Conservation (phyloP, 2,797 vertebrate genomes). For the Eutrigla gurnardus region DNA sequence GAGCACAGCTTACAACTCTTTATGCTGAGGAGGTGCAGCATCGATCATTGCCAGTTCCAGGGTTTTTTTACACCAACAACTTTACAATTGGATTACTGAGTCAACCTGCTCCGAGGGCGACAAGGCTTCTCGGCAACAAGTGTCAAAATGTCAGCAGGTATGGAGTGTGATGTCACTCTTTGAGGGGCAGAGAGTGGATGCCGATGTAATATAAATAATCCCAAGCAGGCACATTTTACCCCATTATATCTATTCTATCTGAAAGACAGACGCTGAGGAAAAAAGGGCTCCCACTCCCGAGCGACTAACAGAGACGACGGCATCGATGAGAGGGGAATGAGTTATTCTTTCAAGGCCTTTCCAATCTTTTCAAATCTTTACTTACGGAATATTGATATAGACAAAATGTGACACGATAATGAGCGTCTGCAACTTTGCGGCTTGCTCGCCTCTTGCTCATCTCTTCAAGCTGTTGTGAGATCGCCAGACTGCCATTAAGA, state of each 20-base stretch:
- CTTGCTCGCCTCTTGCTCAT: slow-evolving; percentile 26
- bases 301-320: background rate
- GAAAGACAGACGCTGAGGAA: slow-evolving; percentile 39
- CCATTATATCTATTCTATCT: slow-evolving; percentile 49
- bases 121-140: slow-evolving; percentile 31
- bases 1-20: background rate
- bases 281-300: slow-evolving; percentile 16
- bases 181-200: slow-evolving; percentile 25
- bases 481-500: slow-evolving; percentile 49
- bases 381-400: slow-evolving; percentile 47
- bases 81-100: slow-evolving; percentile 13
- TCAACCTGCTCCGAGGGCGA: slow-evolving; percentile 5
- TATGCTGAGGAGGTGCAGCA: background rate
- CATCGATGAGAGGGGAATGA: slow-evolving; percentile 34
- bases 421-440: slow-evolving; percentile 24
- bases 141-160: slow-evolving; percentile 35
- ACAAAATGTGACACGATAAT: slow-evolving; percentile 41
- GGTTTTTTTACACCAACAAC: slow-evolving; percentile 10
- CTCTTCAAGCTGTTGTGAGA: slow-evolving; percentile 30
- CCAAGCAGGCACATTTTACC: slow-evolving; percentile 29
- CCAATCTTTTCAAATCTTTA: slow-evolving; percentile 50
- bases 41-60: background rate
- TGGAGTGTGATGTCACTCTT: slow-evolving; percentile 37
- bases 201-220: slow-evolving; percentile 44
- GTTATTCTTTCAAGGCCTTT: slow-evolving; percentile 37